Evolutionary conservation across 2,113 vertebrate genomes (phyloP).

Genomic region (Pristiophorus japonicus): DNA sequence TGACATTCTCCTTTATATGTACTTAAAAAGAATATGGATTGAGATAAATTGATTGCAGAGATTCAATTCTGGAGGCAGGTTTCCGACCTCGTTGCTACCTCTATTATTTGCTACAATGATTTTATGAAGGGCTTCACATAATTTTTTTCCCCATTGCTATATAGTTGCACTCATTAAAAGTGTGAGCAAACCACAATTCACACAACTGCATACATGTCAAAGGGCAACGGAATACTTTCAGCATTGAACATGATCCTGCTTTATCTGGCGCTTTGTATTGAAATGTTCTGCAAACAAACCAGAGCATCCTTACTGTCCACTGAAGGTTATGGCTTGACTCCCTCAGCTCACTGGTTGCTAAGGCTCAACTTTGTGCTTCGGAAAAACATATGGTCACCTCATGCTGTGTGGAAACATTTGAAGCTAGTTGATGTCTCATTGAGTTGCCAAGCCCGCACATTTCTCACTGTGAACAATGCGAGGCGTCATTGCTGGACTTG

Average conservation of each 20-base stretch:
- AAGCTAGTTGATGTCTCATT: background rate
- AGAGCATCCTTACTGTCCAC: background rate
- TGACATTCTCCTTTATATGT: background rate
- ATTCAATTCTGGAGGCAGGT: background rate
- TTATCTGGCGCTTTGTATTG: background rate
- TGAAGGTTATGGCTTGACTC: background rate
- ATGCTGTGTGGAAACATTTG: background rate
- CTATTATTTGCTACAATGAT: constrained; percentile 10
- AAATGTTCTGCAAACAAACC: background rate
- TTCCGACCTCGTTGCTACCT: background rate
- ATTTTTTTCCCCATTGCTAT: background rate
- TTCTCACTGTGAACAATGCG: background rate
- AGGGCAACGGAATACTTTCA: background rate
- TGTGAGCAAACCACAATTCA: background rate
- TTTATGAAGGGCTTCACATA: background rate
- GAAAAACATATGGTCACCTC: background rate
- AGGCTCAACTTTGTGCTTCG: background rate
- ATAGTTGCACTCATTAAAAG: background rate
- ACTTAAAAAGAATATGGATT: background rate
- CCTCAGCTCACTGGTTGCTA: background rate
- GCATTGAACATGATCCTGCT: background rate
- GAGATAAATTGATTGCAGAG: background rate
- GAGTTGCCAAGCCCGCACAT: background rate
- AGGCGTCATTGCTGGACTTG: background rate
- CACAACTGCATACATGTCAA: background rate